Conservation (phyloP, 1,140 invertebrate species). For the Heliconius hewitsoni region DNA sequence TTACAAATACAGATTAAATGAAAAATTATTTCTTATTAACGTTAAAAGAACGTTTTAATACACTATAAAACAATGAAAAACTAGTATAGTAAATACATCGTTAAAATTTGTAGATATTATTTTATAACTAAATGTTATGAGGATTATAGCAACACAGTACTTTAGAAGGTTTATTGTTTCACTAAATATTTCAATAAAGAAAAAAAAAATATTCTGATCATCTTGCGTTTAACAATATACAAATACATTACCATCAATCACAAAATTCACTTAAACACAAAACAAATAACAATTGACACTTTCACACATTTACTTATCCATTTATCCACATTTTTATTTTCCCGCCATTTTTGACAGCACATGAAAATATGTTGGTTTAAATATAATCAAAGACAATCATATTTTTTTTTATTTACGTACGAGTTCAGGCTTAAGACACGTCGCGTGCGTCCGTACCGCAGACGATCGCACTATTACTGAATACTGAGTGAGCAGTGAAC, state of each 20-base stretch:
- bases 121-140: no score
- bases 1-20: not conserved
- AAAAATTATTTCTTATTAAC: no score
- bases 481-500: constrained; percentile 63
- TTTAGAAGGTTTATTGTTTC: not conserved
- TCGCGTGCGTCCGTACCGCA: constrained; percentile 52
- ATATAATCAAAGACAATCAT: constrained; percentile 17
- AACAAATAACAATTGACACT: constrained; percentile 12
- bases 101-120: no score
- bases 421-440: constrained; percentile 46
- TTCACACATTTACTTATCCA: constrained; percentile 3
- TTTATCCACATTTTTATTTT: not conserved
- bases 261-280: constrained; percentile 3
- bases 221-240: not conserved
- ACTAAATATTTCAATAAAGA: not conserved
- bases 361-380: not conserved
- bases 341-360: constrained; percentile 29
- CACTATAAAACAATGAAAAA: no score
- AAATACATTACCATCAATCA: constrained; percentile 13
- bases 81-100: no score
- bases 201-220: not conserved
- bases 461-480: constrained; percentile 39
- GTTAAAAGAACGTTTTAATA: no score
- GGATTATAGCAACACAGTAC: not conserved
- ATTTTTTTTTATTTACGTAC: constrained; percentile 40